Evolutionary conservation across 1,140 invertebrate species (phyloP).

Genomic region (Sweltsa coloradensis): DNA sequence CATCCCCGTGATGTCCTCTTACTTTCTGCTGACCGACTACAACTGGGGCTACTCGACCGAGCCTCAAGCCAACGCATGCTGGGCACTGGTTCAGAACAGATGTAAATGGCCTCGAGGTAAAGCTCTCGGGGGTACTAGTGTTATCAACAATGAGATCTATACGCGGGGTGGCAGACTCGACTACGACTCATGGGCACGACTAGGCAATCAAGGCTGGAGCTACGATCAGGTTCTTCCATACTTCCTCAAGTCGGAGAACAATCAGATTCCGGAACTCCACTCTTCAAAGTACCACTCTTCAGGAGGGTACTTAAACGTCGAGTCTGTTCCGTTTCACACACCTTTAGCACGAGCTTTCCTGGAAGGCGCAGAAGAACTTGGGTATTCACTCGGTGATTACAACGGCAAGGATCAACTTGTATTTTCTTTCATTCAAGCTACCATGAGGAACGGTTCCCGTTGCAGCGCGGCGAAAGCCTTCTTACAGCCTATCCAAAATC

Average conservation of each 20-base stretch:
- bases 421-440: constrained; percentile 52
- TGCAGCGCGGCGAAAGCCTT: constrained; percentile 50
- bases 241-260: constrained; percentile 44
- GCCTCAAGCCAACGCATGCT: constrained; percentile 32
- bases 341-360: constrained; percentile 46
- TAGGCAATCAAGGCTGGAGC: constrained; percentile 43
- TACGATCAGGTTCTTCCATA: constrained; percentile 60
- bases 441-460: constrained; percentile 44
- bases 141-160: constrained; percentile 69
- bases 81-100: constrained; percentile 24
- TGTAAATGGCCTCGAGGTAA: constrained; percentile 17
- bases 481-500: constrained; percentile 34
- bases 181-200: constrained; percentile 53
- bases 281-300: constrained; percentile 18
- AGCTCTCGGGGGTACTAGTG: constrained; percentile 44
- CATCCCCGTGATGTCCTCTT: not conserved
- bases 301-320: constrained; percentile 23
- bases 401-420: constrained; percentile 43
- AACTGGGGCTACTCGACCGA: constrained; percentile 38
- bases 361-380: constrained; percentile 36
- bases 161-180: constrained; percentile 62
- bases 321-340: constrained; percentile 36
- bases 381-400: constrained; percentile 37
- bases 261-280: not conserved
- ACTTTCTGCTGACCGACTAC: constrained; percentile 18